A percentile compares a stretch with the other conserved stretches of the same genome.
phyloP scores from a whole-genome alignment of 1,140 invertebrate species.

The Drosophila pandora region DNA sequence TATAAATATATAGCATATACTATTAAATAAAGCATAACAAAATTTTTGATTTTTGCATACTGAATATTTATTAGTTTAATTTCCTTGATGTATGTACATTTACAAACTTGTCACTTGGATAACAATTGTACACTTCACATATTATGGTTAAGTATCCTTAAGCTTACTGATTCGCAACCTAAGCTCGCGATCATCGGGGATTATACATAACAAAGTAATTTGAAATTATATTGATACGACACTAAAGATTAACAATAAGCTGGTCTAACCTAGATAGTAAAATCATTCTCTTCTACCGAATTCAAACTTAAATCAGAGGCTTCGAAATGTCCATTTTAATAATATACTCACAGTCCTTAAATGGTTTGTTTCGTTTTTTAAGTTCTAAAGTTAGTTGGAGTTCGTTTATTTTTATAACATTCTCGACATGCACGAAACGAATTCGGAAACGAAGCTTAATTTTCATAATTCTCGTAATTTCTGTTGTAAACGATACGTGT shows the following conservation, averaged over 20 bases:
- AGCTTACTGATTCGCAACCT: constrained; percentile 1
- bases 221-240: constrained; percentile 14
- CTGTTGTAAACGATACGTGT: constrained; percentile 15
- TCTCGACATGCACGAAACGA: constrained; percentile 20
- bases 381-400: constrained; percentile 15
- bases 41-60: not conserved
- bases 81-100: constrained; percentile 42
- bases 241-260: constrained; percentile 18
- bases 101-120: constrained; percentile 22
- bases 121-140: constrained; percentile 17
- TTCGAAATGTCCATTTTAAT: constrained; percentile 27
- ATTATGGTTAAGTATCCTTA: not conserved
- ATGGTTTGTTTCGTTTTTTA: constrained; percentile 3
- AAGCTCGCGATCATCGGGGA: constrained; percentile 8
- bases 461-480: constrained; percentile 6
- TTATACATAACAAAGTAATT: constrained; percentile 19
- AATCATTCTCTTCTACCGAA: constrained; percentile 31
- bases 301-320: constrained; percentile 34
- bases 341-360: constrained; percentile 36
- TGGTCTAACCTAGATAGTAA: constrained; percentile 29
- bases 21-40: not conserved
- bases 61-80: constrained; percentile 42
- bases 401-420: constrained; percentile 18
- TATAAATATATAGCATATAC: not conserved
- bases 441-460: constrained; percentile 21